phyloP scores from a whole-genome alignment of 1,140 invertebrate species.

The Aricia agestis region DNA sequence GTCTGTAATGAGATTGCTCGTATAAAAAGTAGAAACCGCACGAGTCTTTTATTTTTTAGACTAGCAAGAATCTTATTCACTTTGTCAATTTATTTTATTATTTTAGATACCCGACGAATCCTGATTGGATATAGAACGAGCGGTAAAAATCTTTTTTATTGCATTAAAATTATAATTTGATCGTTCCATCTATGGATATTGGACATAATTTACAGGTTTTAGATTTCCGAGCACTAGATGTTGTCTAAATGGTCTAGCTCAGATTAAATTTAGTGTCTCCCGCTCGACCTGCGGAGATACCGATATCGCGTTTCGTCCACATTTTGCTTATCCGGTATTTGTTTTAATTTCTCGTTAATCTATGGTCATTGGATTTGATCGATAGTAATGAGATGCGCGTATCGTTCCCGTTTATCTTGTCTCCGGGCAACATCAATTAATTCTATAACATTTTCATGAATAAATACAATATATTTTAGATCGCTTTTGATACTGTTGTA shows the following conservation, averaged over 20 bases:
- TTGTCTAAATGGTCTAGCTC: conserved; percentile 11
- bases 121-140: conserved; percentile 29
- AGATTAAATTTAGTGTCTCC: not conserved
- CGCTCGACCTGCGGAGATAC: not conserved
- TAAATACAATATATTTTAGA: conserved; percentile 7
- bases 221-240: not conserved
- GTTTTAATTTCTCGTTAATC: not conserved
- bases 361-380: not conserved
- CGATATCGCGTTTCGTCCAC: not conserved
- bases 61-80: conserved; percentile 28
- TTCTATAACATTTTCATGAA: conserved; percentile 9
- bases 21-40: conserved; percentile 24
- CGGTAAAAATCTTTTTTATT: conserved; percentile 12
- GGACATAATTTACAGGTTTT: conserved; percentile 1
- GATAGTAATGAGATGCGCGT: not conserved
- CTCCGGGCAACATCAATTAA: conserved; percentile 5
- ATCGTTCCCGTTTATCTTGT: conserved; percentile 2
- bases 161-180: conserved; percentile 15
- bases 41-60: not conserved
- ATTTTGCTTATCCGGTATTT: not conserved
- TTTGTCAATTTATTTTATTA: conserved; percentile 29
- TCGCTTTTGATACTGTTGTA: not conserved
- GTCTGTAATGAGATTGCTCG: conserved; percentile 43
- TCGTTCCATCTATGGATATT: conserved; percentile 3
- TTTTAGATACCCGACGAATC: conserved; percentile 24